Evolutionary conservation across 2,113 vertebrate genomes (phyloP).

Genomic region (Chauna torquata): DNA sequence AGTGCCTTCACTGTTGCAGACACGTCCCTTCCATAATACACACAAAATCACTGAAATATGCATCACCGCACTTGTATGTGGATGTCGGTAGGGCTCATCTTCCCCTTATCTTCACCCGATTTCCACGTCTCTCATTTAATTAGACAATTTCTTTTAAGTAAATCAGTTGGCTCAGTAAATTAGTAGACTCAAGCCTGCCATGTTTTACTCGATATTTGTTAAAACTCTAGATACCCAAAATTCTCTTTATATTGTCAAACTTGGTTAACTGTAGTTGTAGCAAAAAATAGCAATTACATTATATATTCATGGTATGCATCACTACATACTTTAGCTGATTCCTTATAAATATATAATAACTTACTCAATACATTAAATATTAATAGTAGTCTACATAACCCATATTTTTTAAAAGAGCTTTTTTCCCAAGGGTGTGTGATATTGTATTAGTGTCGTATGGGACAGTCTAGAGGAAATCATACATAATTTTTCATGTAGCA

Average conservation of each 20-base stretch:
- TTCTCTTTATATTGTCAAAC: background rate
- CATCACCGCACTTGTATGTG: background rate
- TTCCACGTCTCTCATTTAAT: constrained; percentile 50
- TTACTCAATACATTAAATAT: constrained; percentile 59
- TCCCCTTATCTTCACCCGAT: background rate
- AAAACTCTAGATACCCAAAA: background rate
- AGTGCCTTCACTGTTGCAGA: background rate
- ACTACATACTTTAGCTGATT: constrained; percentile 7
- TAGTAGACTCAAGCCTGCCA: background rate
- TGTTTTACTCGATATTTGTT: constrained; percentile 1
- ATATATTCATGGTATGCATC: constrained; percentile 46
- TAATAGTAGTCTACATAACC: constrained; percentile 29
- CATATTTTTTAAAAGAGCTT: constrained; percentile 51
- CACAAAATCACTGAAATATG: background rate
- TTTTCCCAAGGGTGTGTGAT: background rate
- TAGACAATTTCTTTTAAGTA: constrained; percentile 1
- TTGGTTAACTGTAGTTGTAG: background rate
- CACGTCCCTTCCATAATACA: background rate
- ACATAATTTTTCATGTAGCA: background rate
- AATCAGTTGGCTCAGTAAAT: background rate
- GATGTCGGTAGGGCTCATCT: background rate
- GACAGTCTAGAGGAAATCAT: background rate
- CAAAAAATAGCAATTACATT: constrained; percentile 20
- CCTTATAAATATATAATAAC: constrained; percentile 74
- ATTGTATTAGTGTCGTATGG: background rate